Base-by-base conservation (phyloP, 1,140 invertebrate genomes). In the Ceratosolen fusciceps region DNA sequence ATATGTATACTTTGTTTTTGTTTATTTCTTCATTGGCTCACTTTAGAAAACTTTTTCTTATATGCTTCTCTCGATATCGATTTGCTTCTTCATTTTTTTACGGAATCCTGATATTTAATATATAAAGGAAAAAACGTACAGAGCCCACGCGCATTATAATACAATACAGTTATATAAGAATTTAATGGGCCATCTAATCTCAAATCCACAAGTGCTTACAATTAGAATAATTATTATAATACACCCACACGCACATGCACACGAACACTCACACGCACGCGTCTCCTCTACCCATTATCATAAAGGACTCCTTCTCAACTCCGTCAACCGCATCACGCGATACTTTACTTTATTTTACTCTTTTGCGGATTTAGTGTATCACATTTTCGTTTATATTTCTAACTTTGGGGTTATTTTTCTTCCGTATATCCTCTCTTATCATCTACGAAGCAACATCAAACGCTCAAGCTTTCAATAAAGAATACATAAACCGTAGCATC, bases 391-490 rank as follows among this genome's bases (percentile, higher is more conserved):
- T 80, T 65, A 71, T 52, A 34, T 72, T 29, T 75, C 67, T 71
- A 75, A 75, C 52, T 74, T 21, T 70, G 78, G 73, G 72, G 72
- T 80, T 80, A 75, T 79, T 52, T 74, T 72, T n/a, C n/a, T n/a
- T 78, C 37, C 52, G 67, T 52, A 68, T 58, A n/a, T 70, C 71
- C 52, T 80, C 49, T 73, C 70, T 77, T 71, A 80, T 75, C n/a
- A 80, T 75, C 54, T 80, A 71, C 73, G 78, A 80, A 80, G 73
- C 73, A 80, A 80, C 78, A 80, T 75, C 78, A 80, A 80, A 75
- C 73, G 72, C 54, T 75, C 29, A 80, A 80, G 73, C 73, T 75
- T 80, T 54, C 62, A 26, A 71, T 71, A 75, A 80, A 80, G 19
- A 80, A 71, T 75, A 75, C 39, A 62, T 67, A 75, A 75, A 79